These are phyloP conservation scores for Trachymyrmex cornetzi DNA, from an alignment of 1,140 invertebrate species.

Conservation along the genomic window DNA sequence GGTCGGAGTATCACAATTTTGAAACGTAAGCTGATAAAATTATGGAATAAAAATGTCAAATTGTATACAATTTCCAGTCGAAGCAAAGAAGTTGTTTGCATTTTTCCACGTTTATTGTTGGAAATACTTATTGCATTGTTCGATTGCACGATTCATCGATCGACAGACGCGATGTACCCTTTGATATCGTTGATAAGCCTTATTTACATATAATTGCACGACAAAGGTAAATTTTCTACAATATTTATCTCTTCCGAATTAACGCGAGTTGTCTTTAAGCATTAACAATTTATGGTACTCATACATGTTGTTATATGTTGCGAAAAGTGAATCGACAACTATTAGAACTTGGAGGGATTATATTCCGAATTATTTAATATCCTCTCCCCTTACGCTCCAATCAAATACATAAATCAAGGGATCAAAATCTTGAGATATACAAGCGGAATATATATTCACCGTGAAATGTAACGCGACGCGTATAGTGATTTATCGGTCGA, in stretches of 20 bases:
- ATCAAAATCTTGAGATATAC: not conserved
- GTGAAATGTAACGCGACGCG: slow-evolving; percentile 2
- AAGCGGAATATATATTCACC: not conserved
- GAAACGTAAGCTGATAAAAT: too few species aligned
- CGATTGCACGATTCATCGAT: not conserved
- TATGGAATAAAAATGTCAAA: too few species aligned
- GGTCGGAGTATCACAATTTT: too few species aligned
- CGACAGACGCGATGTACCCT: not conserved
- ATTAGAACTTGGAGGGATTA: not conserved
- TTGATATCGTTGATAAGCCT: not conserved
- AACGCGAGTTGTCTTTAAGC: not conserved
- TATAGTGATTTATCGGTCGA: slow-evolving; percentile 33
- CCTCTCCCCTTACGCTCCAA: not conserved
- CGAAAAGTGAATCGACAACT: not conserved
- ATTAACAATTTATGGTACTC: not conserved
- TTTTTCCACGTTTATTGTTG: not conserved
- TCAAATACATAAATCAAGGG: slow-evolving; percentile 21
- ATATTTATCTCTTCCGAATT: not conserved
- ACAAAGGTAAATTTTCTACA: not conserved
- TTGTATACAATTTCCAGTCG: too few species aligned
- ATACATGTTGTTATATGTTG: too few species aligned
- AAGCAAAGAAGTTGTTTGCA: too few species aligned
- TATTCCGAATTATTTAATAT: slow-evolving; percentile 19
- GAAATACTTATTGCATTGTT: not conserved
- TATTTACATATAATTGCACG: slow-evolving; percentile 25